phyloP scores from a whole-genome alignment of 1,140 invertebrate genomes.

The Agraylea sexmaculata region DNA sequence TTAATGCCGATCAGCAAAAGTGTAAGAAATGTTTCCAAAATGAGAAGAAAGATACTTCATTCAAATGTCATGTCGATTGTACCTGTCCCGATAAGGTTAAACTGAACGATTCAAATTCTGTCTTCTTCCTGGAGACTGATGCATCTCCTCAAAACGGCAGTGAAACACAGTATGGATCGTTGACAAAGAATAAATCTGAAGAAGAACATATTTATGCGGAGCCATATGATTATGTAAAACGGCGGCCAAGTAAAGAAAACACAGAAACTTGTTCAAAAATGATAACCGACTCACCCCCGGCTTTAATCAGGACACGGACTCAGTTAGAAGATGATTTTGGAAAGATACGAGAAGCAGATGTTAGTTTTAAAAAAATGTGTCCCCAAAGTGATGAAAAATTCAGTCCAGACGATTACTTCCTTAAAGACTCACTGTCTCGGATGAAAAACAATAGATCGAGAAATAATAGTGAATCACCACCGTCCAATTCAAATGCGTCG shows the following conservation, averaged over 20 bases:
- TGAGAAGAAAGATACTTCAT: slow-evolving; percentile 24
- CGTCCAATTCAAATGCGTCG: too few species aligned
- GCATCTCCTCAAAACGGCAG: neutral
- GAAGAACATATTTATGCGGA: slow-evolving; percentile 38
- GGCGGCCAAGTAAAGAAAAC: slow-evolving; percentile 10
- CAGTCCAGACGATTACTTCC: too few species aligned
- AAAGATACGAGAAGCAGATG: slow-evolving; percentile 10
- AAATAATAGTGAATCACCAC: too few species aligned
- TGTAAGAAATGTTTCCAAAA: slow-evolving; percentile 30
- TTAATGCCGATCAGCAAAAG: slow-evolving; percentile 22
- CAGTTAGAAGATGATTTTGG: slow-evolving; percentile 18
- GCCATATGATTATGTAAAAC: slow-evolving; percentile 27
- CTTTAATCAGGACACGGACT: slow-evolving; percentile 17
- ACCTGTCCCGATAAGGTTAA: slow-evolving; percentile 27
- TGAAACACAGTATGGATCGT: slow-evolving; percentile 8
- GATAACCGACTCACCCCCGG: slow-evolving; percentile 12
- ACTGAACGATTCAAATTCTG: slow-evolving; percentile 22
- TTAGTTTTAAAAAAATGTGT: neutral
- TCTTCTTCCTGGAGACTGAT: slow-evolving; percentile 24
- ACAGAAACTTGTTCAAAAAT: slow-evolving; percentile 3
- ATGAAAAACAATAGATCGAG: too few species aligned
- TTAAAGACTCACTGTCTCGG: too few species aligned
- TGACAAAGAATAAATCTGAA: slow-evolving; percentile 18
- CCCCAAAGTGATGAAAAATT: too few species aligned
- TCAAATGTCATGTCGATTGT: slow-evolving; percentile 35